Evolutionary conservation across 2,888 invertebrate genomes (phyloP).

Genomic region (Onchidella celtica): DNA sequence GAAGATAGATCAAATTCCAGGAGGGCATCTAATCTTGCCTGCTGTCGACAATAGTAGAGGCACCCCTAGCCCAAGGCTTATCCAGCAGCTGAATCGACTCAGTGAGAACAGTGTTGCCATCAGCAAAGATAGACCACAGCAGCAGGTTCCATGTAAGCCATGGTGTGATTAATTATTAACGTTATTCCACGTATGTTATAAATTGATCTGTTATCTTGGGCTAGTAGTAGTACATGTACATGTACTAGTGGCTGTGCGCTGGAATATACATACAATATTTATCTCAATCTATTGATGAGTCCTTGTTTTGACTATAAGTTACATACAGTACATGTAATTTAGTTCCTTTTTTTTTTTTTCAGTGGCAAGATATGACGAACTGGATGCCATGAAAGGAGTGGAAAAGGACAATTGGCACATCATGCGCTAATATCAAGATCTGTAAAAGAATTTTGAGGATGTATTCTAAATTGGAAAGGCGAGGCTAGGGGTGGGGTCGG

Average conservation of each 20-base stretch:
- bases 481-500: too few relatives aligned
- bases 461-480: too few relatives aligned
- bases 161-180: too few relatives aligned
- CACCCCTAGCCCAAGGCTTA: not conserved
- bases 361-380: conserved; percentile 31
- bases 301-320: too few relatives aligned
- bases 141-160: not conserved
- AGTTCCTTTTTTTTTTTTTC: conserved; percentile 28
- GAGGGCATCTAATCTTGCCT: conserved; percentile 64
- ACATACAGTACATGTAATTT: too few relatives aligned
- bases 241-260: too few relatives aligned
- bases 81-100: conserved; percentile 33
- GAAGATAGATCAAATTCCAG: conserved; percentile 62
- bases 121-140: conserved; percentile 2
- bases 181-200: too few relatives aligned
- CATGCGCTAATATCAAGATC: conserved; percentile 58
- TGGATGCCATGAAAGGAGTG: conserved; percentile 59
- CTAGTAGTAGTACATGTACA: too few relatives aligned
- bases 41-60: not conserved
- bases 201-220: too few relatives aligned
- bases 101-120: not conserved
- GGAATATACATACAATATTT: too few relatives aligned
- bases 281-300: too few relatives aligned
- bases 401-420: conserved; percentile 68
- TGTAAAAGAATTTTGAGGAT: too few relatives aligned